Evolutionary conservation across 2,888 invertebrate species (phyloP).

Genomic region (Oxycera nigricornis): DNA sequence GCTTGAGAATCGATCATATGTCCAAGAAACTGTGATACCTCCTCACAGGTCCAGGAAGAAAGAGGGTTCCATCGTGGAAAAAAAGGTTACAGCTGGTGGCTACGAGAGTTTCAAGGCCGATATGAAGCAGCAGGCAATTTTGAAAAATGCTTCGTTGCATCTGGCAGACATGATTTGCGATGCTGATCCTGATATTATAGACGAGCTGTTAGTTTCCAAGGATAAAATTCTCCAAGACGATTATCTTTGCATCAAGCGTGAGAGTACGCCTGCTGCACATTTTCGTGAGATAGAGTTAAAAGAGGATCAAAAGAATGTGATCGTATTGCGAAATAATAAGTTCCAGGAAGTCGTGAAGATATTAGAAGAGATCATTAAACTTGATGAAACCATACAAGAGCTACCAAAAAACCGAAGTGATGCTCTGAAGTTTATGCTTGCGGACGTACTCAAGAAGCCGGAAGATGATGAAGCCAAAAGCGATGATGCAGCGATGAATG

Average conservation of each 20-base stretch:
- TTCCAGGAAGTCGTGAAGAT: background rate
- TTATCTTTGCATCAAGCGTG: no score
- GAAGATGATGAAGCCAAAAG: background rate
- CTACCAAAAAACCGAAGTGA: background rate
- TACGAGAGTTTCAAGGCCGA: background rate
- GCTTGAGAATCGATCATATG: no score
- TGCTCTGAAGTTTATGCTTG: background rate
- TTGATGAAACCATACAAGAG: background rate
- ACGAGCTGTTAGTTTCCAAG: background rate
- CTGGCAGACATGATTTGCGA: slow-evolving; percentile 19
- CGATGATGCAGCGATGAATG: no score
- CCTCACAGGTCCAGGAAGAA: no score
- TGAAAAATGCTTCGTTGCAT: slow-evolving; percentile 3
- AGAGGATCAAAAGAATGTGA: background rate
- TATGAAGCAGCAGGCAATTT: background rate
- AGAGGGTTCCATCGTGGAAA: no score
- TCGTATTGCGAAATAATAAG: background rate
- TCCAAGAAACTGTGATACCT: no score
- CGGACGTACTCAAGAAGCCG: background rate
- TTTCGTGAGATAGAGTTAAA: no score
- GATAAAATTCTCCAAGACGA: no score
- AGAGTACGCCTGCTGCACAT: no score
- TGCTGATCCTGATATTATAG: background rate
- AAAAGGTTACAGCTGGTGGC: no score
- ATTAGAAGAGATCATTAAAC: background rate